phyloP scores from a whole-genome alignment of 1,140 invertebrate genomes.

The Conus betulinus region DNA sequence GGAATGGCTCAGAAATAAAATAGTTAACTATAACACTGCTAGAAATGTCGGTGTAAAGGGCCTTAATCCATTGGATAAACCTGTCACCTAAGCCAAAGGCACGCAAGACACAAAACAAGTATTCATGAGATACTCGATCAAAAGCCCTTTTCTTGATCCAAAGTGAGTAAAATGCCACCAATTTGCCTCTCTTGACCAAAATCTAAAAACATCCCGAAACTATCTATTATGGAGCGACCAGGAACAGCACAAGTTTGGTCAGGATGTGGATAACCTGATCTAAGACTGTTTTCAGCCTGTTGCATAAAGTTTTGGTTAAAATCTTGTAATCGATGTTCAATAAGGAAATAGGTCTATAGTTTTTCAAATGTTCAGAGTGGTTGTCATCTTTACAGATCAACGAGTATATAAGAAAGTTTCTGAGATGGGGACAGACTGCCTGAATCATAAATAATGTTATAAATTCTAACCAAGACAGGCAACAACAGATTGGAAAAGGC shows the following conservation, averaged over 20 bases:
- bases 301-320: constrained; percentile 38
- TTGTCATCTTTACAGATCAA: constrained; percentile 46
- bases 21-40: constrained; percentile 36
- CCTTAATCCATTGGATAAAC: constrained; percentile 42
- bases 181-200: constrained; percentile 36
- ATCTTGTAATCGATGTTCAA: constrained; percentile 43
- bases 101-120: constrained; percentile 22
- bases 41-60: constrained; percentile 23
- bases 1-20: constrained; percentile 49
- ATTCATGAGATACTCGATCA: constrained; percentile 36
- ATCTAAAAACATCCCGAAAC: constrained; percentile 40
- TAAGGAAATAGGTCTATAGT: constrained; percentile 49
- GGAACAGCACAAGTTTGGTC: constrained; percentile 44
- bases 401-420: constrained; percentile 41
- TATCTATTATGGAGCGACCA: constrained; percentile 43
- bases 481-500: constrained; percentile 34
- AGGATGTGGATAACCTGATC: constrained; percentile 21
- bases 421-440: constrained; percentile 33
- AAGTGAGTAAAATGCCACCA: background rate
- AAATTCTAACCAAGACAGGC: constrained; percentile 9
- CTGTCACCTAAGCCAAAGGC: constrained; percentile 38
- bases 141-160: constrained; percentile 44
- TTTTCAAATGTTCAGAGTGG: constrained; percentile 37
- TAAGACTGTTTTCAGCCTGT: constrained; percentile 16
- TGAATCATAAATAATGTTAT: constrained; percentile 18